Base-by-base conservation (phyloP, 2,888 invertebrate genomes). In the Tubulanus polymorphus region DNA sequence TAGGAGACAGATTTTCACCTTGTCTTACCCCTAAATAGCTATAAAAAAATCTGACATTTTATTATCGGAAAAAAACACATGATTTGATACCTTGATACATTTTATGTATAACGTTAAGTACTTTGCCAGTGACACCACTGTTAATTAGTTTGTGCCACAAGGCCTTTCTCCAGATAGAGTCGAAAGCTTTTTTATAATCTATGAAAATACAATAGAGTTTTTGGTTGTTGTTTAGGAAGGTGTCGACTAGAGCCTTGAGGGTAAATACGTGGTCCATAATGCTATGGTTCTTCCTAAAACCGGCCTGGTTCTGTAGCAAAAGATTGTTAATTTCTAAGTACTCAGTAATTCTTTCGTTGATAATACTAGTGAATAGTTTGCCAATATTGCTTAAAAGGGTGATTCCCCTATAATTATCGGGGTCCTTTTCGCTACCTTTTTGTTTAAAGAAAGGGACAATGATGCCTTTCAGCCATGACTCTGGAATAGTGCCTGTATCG, bases 181-280 rank as follows among this genome's bases (percentile, higher is more conserved):
- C 62, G 50, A 58, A 58, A 12, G 52, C 55, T 53, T 53, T 52
- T 37, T 50, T 48, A 15, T 56, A 48, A 32, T 62, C 60, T 1
- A 62, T 37, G 49, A 60, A 62, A 25, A 51, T 51, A 30, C 52
- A 51, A 51, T 58, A 56, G n/a, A 54, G 50, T 23, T 45, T 27
- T 28, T 45, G 54, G 15, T 53, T 41, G 25, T 20, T 50, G 23
- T 32, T 35, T 25, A 57, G 18, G 25, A 55, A 45, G 28, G 46
- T 60, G 35, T 53, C 37, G 15, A 58, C 53, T 6, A 60, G 37
- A 18, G 51, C 25, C 10, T 56, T 37, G 3, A 59, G 37, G 5
- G 53, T 41, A 54, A 63, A 61, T 12, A 63, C 57, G n/a, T 51
- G 56, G 51, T 61, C 63, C n/a, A 54, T 47, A 1, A 59, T 63